These are phyloP conservation scores for Littorina saxatilis DNA, from an alignment of 1,140 invertebrate species.

Conservation along the genomic window DNA sequence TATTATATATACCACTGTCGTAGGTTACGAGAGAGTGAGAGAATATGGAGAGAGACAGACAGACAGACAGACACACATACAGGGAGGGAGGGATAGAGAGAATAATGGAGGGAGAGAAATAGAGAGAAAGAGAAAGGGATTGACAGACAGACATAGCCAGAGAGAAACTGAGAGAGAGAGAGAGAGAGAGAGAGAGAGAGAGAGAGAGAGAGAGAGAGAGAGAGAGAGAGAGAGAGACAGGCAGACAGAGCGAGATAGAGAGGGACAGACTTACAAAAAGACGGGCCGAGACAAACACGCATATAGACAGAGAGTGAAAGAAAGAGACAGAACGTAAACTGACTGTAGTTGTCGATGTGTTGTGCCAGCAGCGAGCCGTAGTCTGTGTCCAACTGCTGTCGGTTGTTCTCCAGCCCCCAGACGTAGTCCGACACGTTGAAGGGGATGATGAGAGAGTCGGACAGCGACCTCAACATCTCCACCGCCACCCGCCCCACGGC, in stretches of 20 bases:
- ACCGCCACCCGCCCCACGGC: constrained; percentile 70
- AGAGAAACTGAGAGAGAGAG: background rate
- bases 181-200: no score
- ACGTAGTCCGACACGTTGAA: constrained; percentile 67
- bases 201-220: no score
- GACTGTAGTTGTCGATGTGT: constrained; percentile 39
- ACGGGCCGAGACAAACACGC: background rate
- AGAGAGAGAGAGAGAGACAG: no score
- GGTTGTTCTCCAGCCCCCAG: constrained; percentile 38
- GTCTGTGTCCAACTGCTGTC: constrained; percentile 41
- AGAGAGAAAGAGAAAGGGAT: background rate
- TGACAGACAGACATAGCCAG: background rate
- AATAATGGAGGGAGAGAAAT: background rate
- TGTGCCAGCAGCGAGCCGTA: constrained; percentile 41
- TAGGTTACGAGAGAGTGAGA: no score
- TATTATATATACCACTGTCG: no score
- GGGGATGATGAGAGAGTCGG: constrained; percentile 74
- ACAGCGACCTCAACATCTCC: constrained; percentile 70
- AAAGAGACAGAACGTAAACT: background rate
- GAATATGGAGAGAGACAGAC: no score
- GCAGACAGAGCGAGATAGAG: no score
- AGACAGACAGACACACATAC: no score
- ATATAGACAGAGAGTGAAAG: background rate
- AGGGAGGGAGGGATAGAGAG: no score
- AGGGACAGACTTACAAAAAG: background rate